A percentile compares a stretch with the other conserved stretches of the same genome.
These are phyloP conservation scores for Hestina assimilis DNA, from an alignment of 1,140 invertebrate species.

Conservation along the genomic window DNA sequence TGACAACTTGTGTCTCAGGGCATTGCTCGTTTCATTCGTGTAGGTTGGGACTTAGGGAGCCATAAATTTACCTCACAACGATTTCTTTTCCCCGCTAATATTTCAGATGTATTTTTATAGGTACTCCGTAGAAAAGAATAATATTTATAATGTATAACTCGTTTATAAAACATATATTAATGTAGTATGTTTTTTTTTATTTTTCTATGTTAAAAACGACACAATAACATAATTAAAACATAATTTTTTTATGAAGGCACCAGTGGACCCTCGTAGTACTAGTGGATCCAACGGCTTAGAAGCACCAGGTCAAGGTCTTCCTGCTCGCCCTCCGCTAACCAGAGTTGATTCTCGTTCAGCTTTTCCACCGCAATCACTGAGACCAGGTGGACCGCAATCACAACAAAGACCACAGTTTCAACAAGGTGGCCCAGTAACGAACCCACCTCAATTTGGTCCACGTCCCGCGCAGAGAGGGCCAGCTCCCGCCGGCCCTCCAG, in stretches of 20 bases:
- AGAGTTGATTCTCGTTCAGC: constrained; percentile 73
- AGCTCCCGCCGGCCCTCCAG: constrained; percentile 40
- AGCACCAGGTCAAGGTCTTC: constrained; percentile 27
- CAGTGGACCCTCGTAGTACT: constrained; percentile 50
- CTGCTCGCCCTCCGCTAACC: constrained; percentile 57
- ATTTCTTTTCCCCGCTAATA: background rate
- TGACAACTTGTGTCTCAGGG: constrained; percentile 45
- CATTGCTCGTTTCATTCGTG: constrained; percentile 31
- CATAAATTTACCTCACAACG: background rate
- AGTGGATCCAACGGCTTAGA: constrained; percentile 42
- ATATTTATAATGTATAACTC: too few species aligned
- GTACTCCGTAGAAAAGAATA: too few species aligned
- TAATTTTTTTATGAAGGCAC: constrained; percentile 42
- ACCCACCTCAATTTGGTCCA: constrained; percentile 44
- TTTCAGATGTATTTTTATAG: too few species aligned
- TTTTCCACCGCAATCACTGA: constrained; percentile 47
- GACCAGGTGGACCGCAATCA: constrained; percentile 47
- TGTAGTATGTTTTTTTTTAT: too few species aligned
- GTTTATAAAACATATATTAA: too few species aligned
- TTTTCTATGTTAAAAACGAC: too few species aligned
- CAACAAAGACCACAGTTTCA: constrained; percentile 70
- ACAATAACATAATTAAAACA: background rate
- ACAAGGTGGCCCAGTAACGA: constrained; percentile 66
- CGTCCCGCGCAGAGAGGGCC: constrained; percentile 49
- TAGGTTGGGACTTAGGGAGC: background rate